These are phyloP conservation scores for Gnathonemus echidnorhynchus DNA, from an alignment of 2,113 vertebrate genomes.

Conservation along the genomic window DNA sequence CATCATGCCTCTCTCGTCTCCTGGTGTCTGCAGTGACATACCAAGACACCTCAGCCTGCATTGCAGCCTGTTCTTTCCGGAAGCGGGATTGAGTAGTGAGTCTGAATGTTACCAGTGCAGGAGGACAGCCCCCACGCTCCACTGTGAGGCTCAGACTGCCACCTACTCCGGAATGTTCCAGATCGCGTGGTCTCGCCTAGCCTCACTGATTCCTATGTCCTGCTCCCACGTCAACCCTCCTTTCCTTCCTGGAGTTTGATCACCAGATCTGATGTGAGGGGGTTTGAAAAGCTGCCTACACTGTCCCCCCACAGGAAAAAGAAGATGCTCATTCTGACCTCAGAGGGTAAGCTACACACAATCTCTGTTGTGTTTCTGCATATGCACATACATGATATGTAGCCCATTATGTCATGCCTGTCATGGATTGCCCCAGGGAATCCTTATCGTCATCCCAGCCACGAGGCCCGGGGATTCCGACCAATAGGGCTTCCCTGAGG, in stretches of 20 bases:
- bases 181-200: conserved; percentile 21
- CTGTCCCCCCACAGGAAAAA: not conserved
- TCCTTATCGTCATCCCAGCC: too few species aligned
- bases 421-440: too few species aligned
- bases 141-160: not conserved
- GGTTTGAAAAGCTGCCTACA: not conserved
- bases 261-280: not conserved
- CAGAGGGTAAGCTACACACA: not conserved
- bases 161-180: not conserved
- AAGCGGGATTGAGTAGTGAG: not conserved
- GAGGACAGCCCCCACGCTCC: not conserved
- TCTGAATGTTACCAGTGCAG: not conserved
- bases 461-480: too few species aligned
- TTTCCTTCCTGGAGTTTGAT: conserved; percentile 25
- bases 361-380: not conserved
- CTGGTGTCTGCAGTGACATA: not conserved
- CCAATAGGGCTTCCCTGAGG: too few species aligned
- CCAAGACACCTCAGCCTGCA: not conserved
- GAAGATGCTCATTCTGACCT: not conserved
- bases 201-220: conserved; percentile 26
- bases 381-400: not conserved
- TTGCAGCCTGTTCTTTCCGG: not conserved
- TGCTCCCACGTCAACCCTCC: conserved; percentile 24
- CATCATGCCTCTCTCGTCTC: not conserved
- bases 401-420: not conserved